Percentiles rank a stretch among this genome's conserved stretches.
Conservation (phyloP, 2,888 invertebrate genomes). For the Drosophila rellima region DNA sequence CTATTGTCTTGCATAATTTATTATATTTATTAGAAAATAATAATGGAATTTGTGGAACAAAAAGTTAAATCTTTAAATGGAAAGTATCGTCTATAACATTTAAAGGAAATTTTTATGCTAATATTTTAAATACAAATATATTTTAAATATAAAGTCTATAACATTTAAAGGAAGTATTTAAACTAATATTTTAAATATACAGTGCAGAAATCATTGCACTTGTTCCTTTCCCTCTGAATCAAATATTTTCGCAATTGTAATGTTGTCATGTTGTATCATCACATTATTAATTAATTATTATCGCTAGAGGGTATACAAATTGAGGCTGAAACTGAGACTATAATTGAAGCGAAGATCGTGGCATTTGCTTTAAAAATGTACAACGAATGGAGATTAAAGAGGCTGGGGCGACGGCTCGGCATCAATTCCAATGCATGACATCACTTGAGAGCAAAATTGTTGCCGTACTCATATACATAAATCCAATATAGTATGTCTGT, state of each 20-base stretch:
- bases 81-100: too few relatives aligned
- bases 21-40: neutral
- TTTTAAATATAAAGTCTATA: too few relatives aligned
- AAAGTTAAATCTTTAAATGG: too few relatives aligned
- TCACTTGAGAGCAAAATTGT: conserved; percentile 61
- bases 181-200: too few relatives aligned
- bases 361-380: conserved; percentile 47
- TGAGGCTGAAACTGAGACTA: conserved; percentile 36
- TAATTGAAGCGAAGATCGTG: conserved; percentile 50
- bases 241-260: neutral
- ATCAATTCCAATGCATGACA: conserved; percentile 72
- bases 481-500: conserved; percentile 19
- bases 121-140: too few relatives aligned
- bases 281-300: neutral
- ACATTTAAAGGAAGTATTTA: too few relatives aligned
- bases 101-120: too few relatives aligned
- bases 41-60: neutral
- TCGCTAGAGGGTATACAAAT: conserved; percentile 14
- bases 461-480: conserved; percentile 7
- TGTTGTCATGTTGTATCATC: too few relatives aligned
- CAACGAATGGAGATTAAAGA: conserved; percentile 50
- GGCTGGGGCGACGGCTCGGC: conserved; percentile 45
- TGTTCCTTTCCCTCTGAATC: conserved; percentile 5
- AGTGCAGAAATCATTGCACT: conserved; percentile 9
- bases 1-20: too few relatives aligned